A percentile compares a stretch with the other conserved stretches of the same genome.
Evolutionary conservation across 1,140 invertebrate genomes (phyloP).

Genomic region (Drosophila bocqueti): DNA sequence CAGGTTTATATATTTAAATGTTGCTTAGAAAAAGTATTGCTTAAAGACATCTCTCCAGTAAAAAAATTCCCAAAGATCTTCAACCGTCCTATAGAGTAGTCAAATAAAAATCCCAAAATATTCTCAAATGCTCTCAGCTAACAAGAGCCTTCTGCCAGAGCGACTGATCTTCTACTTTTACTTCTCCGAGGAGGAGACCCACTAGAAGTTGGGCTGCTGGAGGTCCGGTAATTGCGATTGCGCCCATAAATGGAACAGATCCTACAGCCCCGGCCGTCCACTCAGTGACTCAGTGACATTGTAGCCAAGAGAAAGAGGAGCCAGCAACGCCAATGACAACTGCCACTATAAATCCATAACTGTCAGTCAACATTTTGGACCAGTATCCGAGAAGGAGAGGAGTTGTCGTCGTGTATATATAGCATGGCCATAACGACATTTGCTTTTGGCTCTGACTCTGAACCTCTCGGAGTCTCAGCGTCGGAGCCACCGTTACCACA

Average conservation of each 20-base stretch:
- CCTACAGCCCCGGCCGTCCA: slow-evolving; percentile 11
- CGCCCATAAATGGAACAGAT: slow-evolving; percentile 63
- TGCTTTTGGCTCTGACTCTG: slow-evolving; percentile 48
- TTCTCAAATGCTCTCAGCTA: slow-evolving; percentile 42
- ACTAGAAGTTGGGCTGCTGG: slow-evolving; percentile 20
- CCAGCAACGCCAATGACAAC: slow-evolving; percentile 36
- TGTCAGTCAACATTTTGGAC: slow-evolving; percentile 77
- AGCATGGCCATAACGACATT: slow-evolving; percentile 70
- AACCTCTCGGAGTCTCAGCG: slow-evolving; percentile 15
- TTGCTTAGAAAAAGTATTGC: neutral
- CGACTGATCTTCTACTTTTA: slow-evolving; percentile 23
- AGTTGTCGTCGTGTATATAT: slow-evolving; percentile 48
- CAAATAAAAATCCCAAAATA: slow-evolving; percentile 62
- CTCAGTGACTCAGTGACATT: slow-evolving; percentile 68
- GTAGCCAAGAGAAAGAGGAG: slow-evolving; percentile 46
- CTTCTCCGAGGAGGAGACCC: slow-evolving; percentile 3
- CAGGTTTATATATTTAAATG: neutral
- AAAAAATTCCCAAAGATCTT: neutral
- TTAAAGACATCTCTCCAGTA: neutral
- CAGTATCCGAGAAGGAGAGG: slow-evolving; percentile 58
- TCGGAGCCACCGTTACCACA: slow-evolving; percentile 69
- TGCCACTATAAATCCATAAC: slow-evolving; percentile 82
- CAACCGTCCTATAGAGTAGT: neutral
- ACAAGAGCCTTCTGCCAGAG: neutral
- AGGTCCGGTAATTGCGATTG: slow-evolving; percentile 57